Evolutionary conservation across 2,113 vertebrate genomes (phyloP), one percentile per base, ranked within the genome.

Genomic region (Cavia porcellus): DNA sequence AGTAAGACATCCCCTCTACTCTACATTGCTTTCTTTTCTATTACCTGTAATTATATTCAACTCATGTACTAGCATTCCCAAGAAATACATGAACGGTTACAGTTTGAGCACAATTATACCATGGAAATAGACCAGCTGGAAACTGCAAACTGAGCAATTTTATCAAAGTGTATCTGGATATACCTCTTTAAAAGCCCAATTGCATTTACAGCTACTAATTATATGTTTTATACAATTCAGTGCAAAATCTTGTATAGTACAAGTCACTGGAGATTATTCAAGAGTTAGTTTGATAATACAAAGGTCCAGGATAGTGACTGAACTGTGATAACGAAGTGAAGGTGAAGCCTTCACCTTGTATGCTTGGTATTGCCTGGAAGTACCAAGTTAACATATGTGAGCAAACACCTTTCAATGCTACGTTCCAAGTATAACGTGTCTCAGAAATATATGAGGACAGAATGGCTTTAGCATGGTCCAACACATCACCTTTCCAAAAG

Each of bases 121-220:
- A 90, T 52, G 35, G 12, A 93, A 94, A 55, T 2, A 85, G 77
- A 70, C 32, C 45, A 88, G 38, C 68, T 77, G 9, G 14, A 88
- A 85, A 85, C 8, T 86, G 35, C 50, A 90, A 83, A 90, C 7
- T 24, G 82, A 86, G 86, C 35, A 74, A 25, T 92, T 90, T 90
- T 61, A 85, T 35, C 42, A 66, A 84, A 90, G 22, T 42, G 10
- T 80, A 82, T 82, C 66, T 77, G 64, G 9, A 96, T 72, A 13
- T 92, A 35, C 62, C 15, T 85, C 35, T 91, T 61, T 50, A 30
- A 64, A 90, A 90, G 32, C 3, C 79, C 86, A 82, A 14, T 55
- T 61, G 11, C 74, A 92, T 92, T 94, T 70, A 89, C 25, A 90
- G 55, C 35, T 77, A 57, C n/a, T 94, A 70, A 64, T 96, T 92